These are phyloP conservation scores for Cylindroiulus punctatus DNA, from an alignment of 2,888 invertebrate species.

Conservation along the genomic window DNA sequence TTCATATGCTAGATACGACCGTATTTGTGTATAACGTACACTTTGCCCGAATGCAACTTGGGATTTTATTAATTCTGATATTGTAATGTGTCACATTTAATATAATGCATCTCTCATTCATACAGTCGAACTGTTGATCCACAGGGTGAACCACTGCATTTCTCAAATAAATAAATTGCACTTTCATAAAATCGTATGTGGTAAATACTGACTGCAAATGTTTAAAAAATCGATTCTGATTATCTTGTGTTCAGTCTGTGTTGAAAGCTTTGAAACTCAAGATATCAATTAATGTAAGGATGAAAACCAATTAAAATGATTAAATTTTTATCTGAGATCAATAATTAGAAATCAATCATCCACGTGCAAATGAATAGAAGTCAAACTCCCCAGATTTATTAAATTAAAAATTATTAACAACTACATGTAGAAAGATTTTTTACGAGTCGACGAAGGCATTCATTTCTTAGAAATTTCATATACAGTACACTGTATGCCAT, in stretches of 20 bases:
- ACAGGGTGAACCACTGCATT: too few species aligned
- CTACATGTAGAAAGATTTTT: neutral
- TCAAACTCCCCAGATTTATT: neutral
- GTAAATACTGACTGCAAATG: too few species aligned
- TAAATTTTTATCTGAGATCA: too few species aligned
- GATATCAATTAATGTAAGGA: too few species aligned
- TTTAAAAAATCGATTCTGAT: too few species aligned
- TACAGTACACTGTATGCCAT: neutral
- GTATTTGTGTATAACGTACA: neutral
- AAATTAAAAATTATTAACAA: too few species aligned
- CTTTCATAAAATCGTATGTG: too few species aligned
- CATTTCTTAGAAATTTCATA: neutral
- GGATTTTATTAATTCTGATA: slow-evolving; percentile 9
- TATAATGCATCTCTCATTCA: neutral
- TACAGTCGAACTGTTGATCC: neutral
- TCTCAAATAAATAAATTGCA: too few species aligned
- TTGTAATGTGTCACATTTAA: neutral
- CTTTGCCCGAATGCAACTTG: neutral
- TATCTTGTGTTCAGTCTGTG: too few species aligned
- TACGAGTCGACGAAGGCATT: neutral
- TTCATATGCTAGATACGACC: neutral
- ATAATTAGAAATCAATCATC: too few species aligned
- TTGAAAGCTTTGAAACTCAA: too few species aligned
- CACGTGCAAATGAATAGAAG: neutral
- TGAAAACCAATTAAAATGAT: too few species aligned